These are phyloP conservation scores for Lasioglossum albipes DNA, from an alignment of 1,140 invertebrate genomes.

Conservation along the genomic window DNA sequence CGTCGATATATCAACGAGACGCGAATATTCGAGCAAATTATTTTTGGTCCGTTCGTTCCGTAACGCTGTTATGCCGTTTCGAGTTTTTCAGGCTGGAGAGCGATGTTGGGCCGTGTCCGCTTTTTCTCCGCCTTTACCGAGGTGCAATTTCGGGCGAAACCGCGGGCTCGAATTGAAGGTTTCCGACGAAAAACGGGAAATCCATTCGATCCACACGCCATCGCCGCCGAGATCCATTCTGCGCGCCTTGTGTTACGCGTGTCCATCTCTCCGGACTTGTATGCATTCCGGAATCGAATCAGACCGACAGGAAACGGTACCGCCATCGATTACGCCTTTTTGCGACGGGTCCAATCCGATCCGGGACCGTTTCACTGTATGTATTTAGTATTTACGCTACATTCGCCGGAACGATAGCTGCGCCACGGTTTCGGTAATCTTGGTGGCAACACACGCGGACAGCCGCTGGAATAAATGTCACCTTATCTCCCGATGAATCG, in stretches of 20 bases:
- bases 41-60: conserved; percentile 10
- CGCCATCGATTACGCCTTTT: conserved; percentile 17
- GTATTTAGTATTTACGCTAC: conserved; percentile 3
- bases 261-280: neutral
- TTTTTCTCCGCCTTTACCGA: conserved; percentile 36
- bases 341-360: neutral
- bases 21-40: neutral
- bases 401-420: neutral
- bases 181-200: conserved; percentile 32
- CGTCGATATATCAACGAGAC: conserved; percentile 12
- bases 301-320: conserved; percentile 8
- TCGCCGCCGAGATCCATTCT: conserved; percentile 35
- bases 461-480: neutral
- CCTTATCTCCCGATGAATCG: neutral
- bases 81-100: conserved; percentile 26
- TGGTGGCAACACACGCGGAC: too few species aligned
- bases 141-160: conserved; percentile 29
- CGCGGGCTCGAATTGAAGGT: conserved; percentile 11
- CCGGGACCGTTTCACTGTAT: neutral
- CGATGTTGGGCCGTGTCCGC: neutral
- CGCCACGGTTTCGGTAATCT: too few species aligned
- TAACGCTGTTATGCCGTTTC: neutral
- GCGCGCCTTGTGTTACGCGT: conserved; percentile 8
- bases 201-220: conserved; percentile 42
- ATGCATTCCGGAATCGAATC: neutral